Percentiles rank a stretch among this genome's conserved stretches.
Conservation (phyloP, 2,888 invertebrate species). For the Drosophila emarginata region DNA sequence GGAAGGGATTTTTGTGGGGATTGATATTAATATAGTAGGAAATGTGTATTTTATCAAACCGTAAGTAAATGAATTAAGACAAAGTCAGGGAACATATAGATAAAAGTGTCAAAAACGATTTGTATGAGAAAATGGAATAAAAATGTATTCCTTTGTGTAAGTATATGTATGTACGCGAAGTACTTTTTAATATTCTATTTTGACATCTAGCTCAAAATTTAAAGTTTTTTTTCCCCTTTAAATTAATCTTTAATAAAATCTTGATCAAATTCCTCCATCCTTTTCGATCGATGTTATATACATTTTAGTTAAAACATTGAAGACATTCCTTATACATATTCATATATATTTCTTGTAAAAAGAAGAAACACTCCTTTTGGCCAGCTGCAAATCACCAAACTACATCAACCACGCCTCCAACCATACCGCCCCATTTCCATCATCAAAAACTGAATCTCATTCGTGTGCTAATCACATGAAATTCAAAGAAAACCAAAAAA, state of each 20-base stretch:
- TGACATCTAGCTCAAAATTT: too few relatives aligned
- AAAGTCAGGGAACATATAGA: constrained; percentile 30
- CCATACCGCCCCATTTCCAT: constrained; percentile 37
- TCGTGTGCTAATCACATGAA: constrained; percentile 77
- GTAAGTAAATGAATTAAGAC: background rate
- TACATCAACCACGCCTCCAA: constrained; percentile 55
- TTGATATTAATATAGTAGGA: constrained; percentile 1
- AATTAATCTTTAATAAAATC: constrained; percentile 17
- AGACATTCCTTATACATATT: constrained; percentile 28
- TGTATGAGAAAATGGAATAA: too few relatives aligned
- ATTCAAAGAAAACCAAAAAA: constrained; percentile 48
- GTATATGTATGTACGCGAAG: too few relatives aligned
- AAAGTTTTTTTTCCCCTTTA: too few relatives aligned
- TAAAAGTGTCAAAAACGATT: constrained; percentile 38
- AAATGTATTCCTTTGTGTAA: too few relatives aligned
- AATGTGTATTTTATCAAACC: constrained; percentile 2
- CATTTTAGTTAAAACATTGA: background rate
- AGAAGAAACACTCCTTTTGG: constrained; percentile 28
- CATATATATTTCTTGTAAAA: constrained; percentile 20
- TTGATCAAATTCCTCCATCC: background rate
- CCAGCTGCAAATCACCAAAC: constrained; percentile 56
- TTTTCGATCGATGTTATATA: too few relatives aligned
- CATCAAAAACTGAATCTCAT: constrained; percentile 42
- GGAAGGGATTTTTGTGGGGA: background rate
- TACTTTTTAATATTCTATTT: too few relatives aligned